Base-by-base conservation (phyloP, 2,113 vertebrate genomes). In the Myxocyprinus asiaticus region DNA sequence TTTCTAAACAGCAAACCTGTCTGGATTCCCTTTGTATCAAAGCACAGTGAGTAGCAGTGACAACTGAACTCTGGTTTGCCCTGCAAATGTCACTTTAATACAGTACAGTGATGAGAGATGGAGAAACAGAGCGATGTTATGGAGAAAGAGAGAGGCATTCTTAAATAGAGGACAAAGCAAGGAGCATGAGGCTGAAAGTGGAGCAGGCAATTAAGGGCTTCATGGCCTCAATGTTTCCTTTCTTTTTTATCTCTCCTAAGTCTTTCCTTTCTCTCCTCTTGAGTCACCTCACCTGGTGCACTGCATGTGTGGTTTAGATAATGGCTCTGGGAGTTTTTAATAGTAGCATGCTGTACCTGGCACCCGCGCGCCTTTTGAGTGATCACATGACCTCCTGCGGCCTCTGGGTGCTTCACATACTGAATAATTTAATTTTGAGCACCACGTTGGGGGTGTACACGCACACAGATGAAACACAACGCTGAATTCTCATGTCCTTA, bases 151-250 rank as follows among this genome's bases (percentile, higher is more conserved):
- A 67, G 67, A 14, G 83, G 78, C 79, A 88, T 85, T 83, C 86
- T 89, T 83, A 88, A 85, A 91, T 91, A 83, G 85, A 88, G 86
- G 88, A 88, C 85, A 83, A 87, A 84, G 88, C 83, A 87, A 90
- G 85, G 80, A 85, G 86, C 87, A 87, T 81, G 74, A 81, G 86
- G 77, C 69, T 77, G 87, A 85, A 93, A 92, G 82, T 93, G 53
- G 92, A 92, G 85, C 91, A 92, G n/a, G 89, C 90, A 92, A 93
- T 92, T 92, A 92, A 91, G 89, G 88, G 83, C 91, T 88, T 80
- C 82, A 67, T 88, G 88, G 67, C 90, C 90, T 90, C 85, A 82
- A 90, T 89, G 90, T 79, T 75, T 83, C 15, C 76, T 65, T 62
- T 73, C 43, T 55, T 73, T 17, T 58, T 53, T 65, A 55, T 75